Evolutionary conservation across 2,888 invertebrate species (phyloP).

Genomic region (Brachyptera putata): DNA sequence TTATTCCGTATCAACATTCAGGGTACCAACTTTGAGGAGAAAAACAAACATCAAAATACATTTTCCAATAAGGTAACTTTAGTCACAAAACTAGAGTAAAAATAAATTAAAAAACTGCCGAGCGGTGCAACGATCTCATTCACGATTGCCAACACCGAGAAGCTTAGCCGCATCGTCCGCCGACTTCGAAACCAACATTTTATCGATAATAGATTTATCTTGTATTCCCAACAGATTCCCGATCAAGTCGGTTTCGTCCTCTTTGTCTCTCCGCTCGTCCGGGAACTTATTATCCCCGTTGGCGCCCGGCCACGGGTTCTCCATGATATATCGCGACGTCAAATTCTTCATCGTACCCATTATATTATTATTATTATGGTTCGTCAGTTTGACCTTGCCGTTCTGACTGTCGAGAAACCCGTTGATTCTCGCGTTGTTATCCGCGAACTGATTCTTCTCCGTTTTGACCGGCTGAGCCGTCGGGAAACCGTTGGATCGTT

Average conservation of each 20-base stretch:
- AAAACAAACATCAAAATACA: too few species aligned
- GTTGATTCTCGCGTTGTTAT: background rate
- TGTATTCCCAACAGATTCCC: conserved; percentile 85
- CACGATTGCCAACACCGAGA: conserved; percentile 60
- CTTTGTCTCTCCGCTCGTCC: conserved; percentile 45
- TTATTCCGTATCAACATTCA: too few species aligned
- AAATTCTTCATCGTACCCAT: background rate
- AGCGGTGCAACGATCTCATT: background rate
- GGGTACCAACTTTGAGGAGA: too few species aligned
- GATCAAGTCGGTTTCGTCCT: conserved; percentile 61
- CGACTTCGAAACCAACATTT: conserved; percentile 67
- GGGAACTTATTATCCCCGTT: conserved; percentile 42
- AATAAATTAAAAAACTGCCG: too few species aligned
- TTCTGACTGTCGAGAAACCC: conserved; percentile 6
- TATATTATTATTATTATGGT: conserved; percentile 31
- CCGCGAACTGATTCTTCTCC: background rate
- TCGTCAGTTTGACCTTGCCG: conserved; percentile 18
- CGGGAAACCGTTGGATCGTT: conserved; percentile 5
- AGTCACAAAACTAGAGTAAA: too few species aligned
- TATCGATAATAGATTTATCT: conserved; percentile 79
- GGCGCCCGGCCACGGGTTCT: conserved; percentile 8
- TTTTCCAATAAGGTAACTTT: too few species aligned
- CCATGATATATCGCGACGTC: conserved; percentile 12
- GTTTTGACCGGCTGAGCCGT: background rate
- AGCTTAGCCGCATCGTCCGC: conserved; percentile 84